Percentiles rank a stretch among this genome's conserved stretches.
Evolutionary conservation across 1,140 invertebrate genomes (phyloP).

Genomic region (Aphaenogaster ashmeadi): DNA sequence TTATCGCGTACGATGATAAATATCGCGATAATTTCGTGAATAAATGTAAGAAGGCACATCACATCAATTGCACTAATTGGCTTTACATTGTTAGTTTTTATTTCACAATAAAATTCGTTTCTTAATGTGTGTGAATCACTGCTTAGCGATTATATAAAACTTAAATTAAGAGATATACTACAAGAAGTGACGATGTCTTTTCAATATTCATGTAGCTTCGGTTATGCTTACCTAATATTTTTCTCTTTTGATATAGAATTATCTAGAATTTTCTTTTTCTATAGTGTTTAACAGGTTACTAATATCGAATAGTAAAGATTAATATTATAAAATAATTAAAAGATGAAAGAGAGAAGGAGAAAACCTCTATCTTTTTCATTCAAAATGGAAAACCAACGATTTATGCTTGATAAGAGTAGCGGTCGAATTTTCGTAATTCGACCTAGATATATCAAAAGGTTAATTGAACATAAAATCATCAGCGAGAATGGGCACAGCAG

Average conservation of each 20-base stretch:
- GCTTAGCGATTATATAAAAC: background rate
- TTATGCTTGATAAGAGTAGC: background rate
- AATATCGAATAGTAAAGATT: background rate
- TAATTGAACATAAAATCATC: slow-evolving; percentile 67
- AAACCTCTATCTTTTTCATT: background rate
- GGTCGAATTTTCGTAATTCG: background rate
- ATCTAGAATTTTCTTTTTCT: background rate
- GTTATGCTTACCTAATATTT: background rate
- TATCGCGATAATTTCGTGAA: background rate
- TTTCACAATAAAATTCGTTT: background rate
- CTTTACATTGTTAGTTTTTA: background rate
- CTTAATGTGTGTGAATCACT: background rate
- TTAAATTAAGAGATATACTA: background rate
- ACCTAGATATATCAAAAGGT: slow-evolving; percentile 33
- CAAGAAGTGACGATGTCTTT: background rate
- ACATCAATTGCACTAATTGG: background rate
- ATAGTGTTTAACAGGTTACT: background rate
- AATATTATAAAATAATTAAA: slow-evolving; percentile 4
- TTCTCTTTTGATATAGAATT: background rate
- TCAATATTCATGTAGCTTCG: background rate
- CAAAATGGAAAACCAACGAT: slow-evolving; percentile 16
- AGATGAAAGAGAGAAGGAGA: background rate
- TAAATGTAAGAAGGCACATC: background rate
- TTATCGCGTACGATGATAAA: background rate
- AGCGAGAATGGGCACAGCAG: background rate